Conservation (phyloP, 2,888 invertebrate genomes). For the Scaptodrosophila latifasciaeformis region DNA sequence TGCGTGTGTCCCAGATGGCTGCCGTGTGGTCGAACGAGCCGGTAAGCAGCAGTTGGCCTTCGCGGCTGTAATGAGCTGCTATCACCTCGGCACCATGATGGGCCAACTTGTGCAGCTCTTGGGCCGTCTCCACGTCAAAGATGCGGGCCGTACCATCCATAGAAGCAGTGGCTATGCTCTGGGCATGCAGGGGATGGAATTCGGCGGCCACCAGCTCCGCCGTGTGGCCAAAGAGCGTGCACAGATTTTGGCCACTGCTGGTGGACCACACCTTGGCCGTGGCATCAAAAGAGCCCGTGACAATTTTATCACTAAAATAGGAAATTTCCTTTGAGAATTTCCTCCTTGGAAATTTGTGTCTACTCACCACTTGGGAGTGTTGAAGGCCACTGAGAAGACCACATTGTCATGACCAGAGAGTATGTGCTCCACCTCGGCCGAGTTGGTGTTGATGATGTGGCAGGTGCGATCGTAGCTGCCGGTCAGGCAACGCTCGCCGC, state of each 20-base stretch:
- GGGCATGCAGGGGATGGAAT: conserved; percentile 79
- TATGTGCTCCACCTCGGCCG: conserved; percentile 81
- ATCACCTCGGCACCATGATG: conserved; percentile 87
- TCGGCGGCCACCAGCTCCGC: conserved; percentile 84
- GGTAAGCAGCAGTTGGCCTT: conserved; percentile 83
- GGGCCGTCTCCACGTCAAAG: conserved; percentile 82
- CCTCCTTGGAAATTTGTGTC: background rate
- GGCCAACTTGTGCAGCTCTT: conserved; percentile 78
- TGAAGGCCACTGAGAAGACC: conserved; percentile 87
- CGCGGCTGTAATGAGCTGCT: conserved; percentile 82
- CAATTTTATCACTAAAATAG: conserved; percentile 79
- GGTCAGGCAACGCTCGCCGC: conserved; percentile 84
- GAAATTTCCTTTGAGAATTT: background rate
- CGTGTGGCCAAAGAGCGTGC: conserved; percentile 83
- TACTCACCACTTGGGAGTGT: conserved; percentile 82
- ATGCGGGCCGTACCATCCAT: conserved; percentile 85
- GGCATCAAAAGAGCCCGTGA: conserved; percentile 89
- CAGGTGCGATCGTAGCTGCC: conserved; percentile 91
- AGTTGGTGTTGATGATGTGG: conserved; percentile 85
- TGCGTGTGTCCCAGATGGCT: conserved; percentile 84
- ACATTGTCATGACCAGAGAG: conserved; percentile 87
- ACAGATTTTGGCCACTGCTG: conserved; percentile 80
- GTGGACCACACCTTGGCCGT: conserved; percentile 86
- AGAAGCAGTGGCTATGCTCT: conserved; percentile 83
- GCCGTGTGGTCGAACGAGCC: conserved; percentile 88